phyloP scores from a whole-genome alignment of 2,888 invertebrate species.

The Drepanosiphum platanoidis region DNA sequence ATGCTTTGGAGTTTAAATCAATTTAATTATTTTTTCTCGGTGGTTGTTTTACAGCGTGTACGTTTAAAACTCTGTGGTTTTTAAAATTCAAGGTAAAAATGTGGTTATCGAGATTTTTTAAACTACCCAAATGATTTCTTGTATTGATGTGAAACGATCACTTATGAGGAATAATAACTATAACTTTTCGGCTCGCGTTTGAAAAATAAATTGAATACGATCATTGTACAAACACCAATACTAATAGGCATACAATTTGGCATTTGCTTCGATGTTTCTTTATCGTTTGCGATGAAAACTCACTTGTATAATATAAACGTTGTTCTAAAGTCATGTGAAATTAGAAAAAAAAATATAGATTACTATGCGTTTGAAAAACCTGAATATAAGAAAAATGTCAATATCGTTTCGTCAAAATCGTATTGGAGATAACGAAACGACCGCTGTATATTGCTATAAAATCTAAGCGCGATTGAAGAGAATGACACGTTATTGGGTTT shows the following conservation, averaged over 20 bases:
- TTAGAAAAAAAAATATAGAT: neutral
- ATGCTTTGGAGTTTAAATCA: constrained; percentile 3
- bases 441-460: too few species aligned
- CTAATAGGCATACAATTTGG: too few species aligned
- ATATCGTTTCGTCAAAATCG: neutral
- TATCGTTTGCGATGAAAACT: neutral
- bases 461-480: neutral
- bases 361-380: too few species aligned
- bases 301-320: too few species aligned
- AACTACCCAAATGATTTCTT: neutral
- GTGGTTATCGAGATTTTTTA: neutral
- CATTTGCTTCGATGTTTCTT: too few species aligned
- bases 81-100: neutral
- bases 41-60: neutral
- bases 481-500: neutral
- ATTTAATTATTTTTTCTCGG: neutral
- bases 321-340: neutral
- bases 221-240: neutral
- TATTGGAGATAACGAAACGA: neutral
- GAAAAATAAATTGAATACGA: neutral
- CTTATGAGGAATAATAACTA: too few species aligned
- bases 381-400: too few species aligned
- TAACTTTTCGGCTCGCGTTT: neutral
- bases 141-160: neutral
- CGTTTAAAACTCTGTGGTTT: neutral